A percentile compares a stretch with the other conserved stretches of the same genome.
These are phyloP conservation scores for Bacillus rossius DNA, from an alignment of 1,140 invertebrate species.

Conservation along the genomic window DNA sequence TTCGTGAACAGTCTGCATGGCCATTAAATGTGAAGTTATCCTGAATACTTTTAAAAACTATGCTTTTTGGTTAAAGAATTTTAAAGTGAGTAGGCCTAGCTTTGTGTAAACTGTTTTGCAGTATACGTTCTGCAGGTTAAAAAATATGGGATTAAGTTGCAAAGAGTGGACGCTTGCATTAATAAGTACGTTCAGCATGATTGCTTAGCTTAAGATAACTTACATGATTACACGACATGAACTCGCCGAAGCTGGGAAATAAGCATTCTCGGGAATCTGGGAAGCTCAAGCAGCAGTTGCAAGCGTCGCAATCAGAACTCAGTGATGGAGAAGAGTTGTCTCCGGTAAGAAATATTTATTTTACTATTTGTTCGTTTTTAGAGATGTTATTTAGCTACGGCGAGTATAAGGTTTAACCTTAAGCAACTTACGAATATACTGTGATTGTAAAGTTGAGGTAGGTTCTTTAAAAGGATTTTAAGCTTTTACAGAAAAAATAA, in stretches of 20 bases:
- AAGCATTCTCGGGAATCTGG: background rate
- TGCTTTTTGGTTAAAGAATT: too few relatives aligned
- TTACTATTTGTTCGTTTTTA: background rate
- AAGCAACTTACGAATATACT: too few relatives aligned
- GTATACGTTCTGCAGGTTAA: too few relatives aligned
- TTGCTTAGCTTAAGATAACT: too few relatives aligned
- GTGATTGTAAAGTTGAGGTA: background rate
- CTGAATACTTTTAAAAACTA: too few relatives aligned
- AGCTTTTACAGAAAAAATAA: background rate
- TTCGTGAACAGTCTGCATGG: too few relatives aligned
- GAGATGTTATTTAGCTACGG: background rate
- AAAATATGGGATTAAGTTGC: too few relatives aligned
- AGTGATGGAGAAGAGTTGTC: constrained; percentile 5
- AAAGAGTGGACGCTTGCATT: too few relatives aligned
- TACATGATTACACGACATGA: background rate
- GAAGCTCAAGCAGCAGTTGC: background rate
- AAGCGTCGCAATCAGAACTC: background rate
- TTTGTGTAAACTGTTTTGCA: too few relatives aligned
- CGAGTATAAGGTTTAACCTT: background rate
- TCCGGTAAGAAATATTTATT: constrained; percentile 1
- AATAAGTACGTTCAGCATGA: too few relatives aligned
- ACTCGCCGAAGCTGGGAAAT: constrained; percentile 6
- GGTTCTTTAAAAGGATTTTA: background rate
- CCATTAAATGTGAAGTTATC: too few relatives aligned
- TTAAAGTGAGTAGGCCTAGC: too few relatives aligned